A percentile compares a stretch with the other conserved stretches of the same genome.
Conservation (phyloP, 2,113 vertebrate genomes). For the Stegastes partitus region DNA sequence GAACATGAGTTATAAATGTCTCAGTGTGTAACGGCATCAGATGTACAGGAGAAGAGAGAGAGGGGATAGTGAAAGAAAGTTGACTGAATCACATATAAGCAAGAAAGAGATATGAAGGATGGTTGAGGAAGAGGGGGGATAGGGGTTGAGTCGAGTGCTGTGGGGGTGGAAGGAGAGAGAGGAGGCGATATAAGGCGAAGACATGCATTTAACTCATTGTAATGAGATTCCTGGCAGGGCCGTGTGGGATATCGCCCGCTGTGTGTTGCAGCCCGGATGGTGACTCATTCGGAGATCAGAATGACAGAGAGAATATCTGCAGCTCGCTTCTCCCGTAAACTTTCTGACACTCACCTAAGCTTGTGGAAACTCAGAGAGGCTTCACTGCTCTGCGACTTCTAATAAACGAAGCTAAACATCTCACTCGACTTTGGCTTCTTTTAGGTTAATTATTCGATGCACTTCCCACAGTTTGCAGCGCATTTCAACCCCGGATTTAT, state of each 20-base stretch:
- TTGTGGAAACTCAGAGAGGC: neutral
- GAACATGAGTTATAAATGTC: constrained; percentile 23
- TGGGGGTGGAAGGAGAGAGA: constrained; percentile 37
- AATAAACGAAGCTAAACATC: neutral
- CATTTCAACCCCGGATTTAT: neutral
- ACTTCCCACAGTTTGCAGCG: neutral
- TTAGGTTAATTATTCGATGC: neutral
- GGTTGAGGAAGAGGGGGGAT: constrained; percentile 6
- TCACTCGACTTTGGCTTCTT: neutral
- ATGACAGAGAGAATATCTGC: constrained; percentile 29
- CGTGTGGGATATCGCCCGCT: constrained; percentile 40
- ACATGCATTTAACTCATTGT: constrained; percentile 56
- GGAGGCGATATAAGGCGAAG: constrained; percentile 2
- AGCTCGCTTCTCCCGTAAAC: constrained; percentile 28
- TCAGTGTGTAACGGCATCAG: constrained; percentile 19
- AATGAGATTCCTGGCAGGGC: constrained; percentile 48
- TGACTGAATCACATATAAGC: constrained; percentile 24
- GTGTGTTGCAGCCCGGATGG: constrained; percentile 16
- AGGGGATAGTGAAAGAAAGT: neutral
- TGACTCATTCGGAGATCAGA: constrained; percentile 52
- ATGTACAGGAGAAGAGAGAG: neutral
- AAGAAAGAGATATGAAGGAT: constrained; percentile 18
- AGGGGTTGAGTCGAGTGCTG: constrained; percentile 34
- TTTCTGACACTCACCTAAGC: constrained; percentile 17
- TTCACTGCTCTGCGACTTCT: neutral